A percentile compares a stretch with the other conserved stretches of the same genome.
Conservation (phyloP, 2,113 vertebrate species). For the Porphyrio hochstetteri region DNA sequence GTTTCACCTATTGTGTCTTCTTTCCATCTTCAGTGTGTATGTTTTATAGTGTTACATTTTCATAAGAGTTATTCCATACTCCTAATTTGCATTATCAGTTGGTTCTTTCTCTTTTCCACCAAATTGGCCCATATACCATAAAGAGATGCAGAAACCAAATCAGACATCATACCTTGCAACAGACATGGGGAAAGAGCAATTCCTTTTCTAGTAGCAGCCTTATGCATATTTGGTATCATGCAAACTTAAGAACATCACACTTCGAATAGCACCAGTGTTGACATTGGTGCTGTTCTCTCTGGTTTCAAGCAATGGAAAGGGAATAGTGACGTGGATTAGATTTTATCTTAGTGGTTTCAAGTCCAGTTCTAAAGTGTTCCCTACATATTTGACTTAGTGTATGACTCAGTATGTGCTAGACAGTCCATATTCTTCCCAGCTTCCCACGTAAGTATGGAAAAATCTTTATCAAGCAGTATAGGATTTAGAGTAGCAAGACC, state of each 20-base stretch:
- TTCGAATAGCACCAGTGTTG: neutral
- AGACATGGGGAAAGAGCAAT: neutral
- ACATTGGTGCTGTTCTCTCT: neutral
- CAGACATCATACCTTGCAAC: neutral
- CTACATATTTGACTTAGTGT: neutral
- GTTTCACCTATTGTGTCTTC: neutral
- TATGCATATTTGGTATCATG: neutral
- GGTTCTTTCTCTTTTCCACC: neutral
- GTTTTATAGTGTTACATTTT: neutral
- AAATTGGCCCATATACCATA: neutral
- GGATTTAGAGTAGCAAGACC: neutral
- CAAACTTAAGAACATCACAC: neutral
- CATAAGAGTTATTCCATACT: neutral
- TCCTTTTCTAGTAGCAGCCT: neutral
- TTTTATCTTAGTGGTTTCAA: neutral
- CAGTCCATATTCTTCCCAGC: neutral
- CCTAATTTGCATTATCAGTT: neutral
- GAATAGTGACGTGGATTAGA: neutral
- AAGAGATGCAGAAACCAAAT: neutral
- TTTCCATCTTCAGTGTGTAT: neutral
- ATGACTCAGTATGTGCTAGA: neutral
- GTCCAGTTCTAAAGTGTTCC: neutral
- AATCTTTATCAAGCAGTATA: neutral
- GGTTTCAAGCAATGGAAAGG: neutral
- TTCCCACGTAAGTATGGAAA: constrained; percentile 16